Evolutionary conservation across 1,140 invertebrate species (phyloP), one percentile per base, ranked within the genome.

Genomic region (Tetragonula clypearis): DNA sequence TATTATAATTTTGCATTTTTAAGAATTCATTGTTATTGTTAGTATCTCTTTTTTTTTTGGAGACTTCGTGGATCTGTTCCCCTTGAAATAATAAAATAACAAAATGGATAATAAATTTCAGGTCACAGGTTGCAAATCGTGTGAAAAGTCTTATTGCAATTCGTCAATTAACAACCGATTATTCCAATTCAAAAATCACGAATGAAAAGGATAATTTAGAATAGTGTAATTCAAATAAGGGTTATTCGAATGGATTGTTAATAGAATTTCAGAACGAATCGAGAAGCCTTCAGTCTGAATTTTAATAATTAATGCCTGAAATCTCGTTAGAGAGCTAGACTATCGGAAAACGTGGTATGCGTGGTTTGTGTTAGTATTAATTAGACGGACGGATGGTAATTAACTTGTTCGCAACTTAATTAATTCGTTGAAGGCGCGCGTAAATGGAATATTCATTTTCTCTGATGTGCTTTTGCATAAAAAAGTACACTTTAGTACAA

Each of bases 341-440:
- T 23, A 19, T 58, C 12, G 35, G 35, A 74, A 55, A 55, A n/a
- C 9, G 15, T 15, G 21, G 14, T 26, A 41, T 68, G 26, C 11
- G 21, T 30, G 30, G 30, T 56, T 55, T 77, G 12, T 56, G 21
- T 49, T 53, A 23, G 60, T 69, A 76, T 82, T 82, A 82, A 77
- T 82, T 19, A 55, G 21, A 23, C 15, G 49, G 66, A 35, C 41
- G 62, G 19, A 30, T 68, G 74, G 21, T 82, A 82, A 82, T 77
- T 82, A 68, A 19, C 26, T 76, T 21, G 17, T 82, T 68, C 19
- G 60, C 49, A 82, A 53, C 60, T 76, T 77, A 82, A 82, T 82
- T 82, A 82, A 49, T 68, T 76, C 49, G 30, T 55, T 49, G 72
- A 56, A 35, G 26, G 15, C 30, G 3, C 53, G 11, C 68, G 23